These are phyloP conservation scores for Hydraecia micacea DNA, from an alignment of 2,888 invertebrate species.

Conservation along the genomic window DNA sequence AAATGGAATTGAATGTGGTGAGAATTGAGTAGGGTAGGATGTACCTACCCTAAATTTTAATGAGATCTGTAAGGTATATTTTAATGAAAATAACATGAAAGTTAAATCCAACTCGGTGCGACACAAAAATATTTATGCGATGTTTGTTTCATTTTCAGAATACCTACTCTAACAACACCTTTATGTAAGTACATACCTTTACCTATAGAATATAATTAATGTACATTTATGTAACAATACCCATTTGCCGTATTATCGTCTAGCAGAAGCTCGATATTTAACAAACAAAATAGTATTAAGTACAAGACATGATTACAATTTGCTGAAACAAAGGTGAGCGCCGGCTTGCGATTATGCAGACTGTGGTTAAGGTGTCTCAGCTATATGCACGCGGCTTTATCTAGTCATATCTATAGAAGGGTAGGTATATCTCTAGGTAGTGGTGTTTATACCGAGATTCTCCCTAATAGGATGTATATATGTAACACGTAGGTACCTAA, in stretches of 20 bases:
- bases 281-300: slow-evolving; percentile 20
- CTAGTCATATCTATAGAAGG: slow-evolving; percentile 4
- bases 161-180: no score
- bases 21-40: slow-evolving; percentile 9
- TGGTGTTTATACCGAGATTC: background rate
- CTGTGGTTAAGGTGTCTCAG: slow-evolving; percentile 41
- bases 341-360: slow-evolving; percentile 40
- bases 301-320: slow-evolving; percentile 31
- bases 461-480: slow-evolving; percentile 6
- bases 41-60: no score
- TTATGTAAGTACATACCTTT: background rate
- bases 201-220: background rate
- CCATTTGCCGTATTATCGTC: background rate
- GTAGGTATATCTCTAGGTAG: slow-evolving; percentile 6
- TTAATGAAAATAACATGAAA: background rate
- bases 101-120: background rate
- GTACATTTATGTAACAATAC: background rate
- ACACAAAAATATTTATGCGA: background rate
- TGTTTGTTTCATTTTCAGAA: background rate
- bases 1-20: slow-evolving; percentile 69
- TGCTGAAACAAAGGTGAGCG: slow-evolving; percentile 25
- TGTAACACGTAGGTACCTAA: background rate
- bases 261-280: slow-evolving; percentile 1
- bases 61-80: background rate
- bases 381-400: slow-evolving; percentile 41